Percentiles rank a stretch among this genome's conserved stretches.
These are phyloP conservation scores for Odobenus rosmarus DNA, from an alignment of 2,113 vertebrate genomes.

Conservation along the genomic window DNA sequence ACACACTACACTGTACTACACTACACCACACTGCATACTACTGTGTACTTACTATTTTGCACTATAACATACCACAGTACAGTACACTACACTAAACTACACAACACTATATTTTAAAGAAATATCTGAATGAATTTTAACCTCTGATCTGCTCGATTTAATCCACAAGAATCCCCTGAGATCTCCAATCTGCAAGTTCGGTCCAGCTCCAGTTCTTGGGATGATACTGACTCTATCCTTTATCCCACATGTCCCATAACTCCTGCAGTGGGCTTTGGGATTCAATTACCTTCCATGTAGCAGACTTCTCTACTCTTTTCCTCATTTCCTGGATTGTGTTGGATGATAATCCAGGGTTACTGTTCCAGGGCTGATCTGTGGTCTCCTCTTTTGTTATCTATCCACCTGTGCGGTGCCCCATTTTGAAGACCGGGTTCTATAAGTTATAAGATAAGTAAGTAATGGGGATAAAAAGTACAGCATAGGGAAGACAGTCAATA, in stretches of 20 bases:
- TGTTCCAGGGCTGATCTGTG: background rate
- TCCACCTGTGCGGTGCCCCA: background rate
- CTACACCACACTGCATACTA: rapidly evolving
- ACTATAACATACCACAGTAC: background rate
- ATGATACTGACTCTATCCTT: background rate
- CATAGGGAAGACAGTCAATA: background rate
- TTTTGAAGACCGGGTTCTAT: background rate
- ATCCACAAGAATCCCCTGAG: background rate
- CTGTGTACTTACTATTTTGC: background rate
- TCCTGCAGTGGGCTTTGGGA: background rate
- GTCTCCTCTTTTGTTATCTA: background rate
- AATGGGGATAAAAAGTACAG: background rate
- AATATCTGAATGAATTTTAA: background rate
- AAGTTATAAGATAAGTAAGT: background rate
- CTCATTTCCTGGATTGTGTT: background rate
- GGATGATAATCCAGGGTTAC: background rate
- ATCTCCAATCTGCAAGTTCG: background rate
- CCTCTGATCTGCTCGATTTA: background rate
- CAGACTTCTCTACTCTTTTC: background rate
- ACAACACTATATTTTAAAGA: background rate
- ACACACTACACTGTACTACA: background rate
- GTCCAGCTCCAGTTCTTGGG: background rate
- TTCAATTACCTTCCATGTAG: background rate
- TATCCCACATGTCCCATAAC: background rate
- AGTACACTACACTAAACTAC: background rate